Evolutionary conservation across 2,797 vertebrate genomes (phyloP), one percentile per base, ranked within the genome.

Genomic region (Loris lydekkerianus): DNA sequence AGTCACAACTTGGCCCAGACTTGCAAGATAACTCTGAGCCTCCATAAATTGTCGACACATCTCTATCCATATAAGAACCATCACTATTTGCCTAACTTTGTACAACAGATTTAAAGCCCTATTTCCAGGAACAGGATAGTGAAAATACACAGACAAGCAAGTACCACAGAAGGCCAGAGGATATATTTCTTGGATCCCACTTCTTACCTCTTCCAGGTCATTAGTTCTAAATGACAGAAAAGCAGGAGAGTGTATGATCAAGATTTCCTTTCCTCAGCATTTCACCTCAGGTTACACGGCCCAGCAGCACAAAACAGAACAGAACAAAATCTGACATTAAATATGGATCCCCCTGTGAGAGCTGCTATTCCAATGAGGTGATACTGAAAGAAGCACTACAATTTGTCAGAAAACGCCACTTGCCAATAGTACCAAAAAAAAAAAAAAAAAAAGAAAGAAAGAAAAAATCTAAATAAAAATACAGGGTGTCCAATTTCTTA

Each of bases 301-400:
- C 10, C 17, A 80, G 34, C 53, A 40, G 63, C 58, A 69, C 13
- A 40, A 34, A 86, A 65, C 31, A 80, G 37, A 46, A 58, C 21
- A 93, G 40, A 94, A 85, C 7, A 81, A 63, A 92, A 75, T 56
- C 37, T 2, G 25, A 67, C 18, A 69, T 29, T 72, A 91, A 90
- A 40, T 43, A 53, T 4, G 23, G 85, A 67, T 18, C 53, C 29
- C 10, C 31, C 27, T 1, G 0, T 20, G 11, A 75, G 31, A 61
- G 43, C 61, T 40, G 15, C 67, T 60, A 49, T 46, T 60, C 37
- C 76, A 92, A 90, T 9, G 31, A 25, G 17, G 46, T 40, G 25
- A 86, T 31, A 46, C 0, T 61, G 31, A 85, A 0, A 46, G 58
- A 2, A 67, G 25, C 25, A 70, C 10, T 37, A 65, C 31, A n/a